Percentiles rank a stretch among this genome's conserved stretches.
phyloP scores from a whole-genome alignment of 2,888 invertebrate species.

The Molanna angustata region DNA sequence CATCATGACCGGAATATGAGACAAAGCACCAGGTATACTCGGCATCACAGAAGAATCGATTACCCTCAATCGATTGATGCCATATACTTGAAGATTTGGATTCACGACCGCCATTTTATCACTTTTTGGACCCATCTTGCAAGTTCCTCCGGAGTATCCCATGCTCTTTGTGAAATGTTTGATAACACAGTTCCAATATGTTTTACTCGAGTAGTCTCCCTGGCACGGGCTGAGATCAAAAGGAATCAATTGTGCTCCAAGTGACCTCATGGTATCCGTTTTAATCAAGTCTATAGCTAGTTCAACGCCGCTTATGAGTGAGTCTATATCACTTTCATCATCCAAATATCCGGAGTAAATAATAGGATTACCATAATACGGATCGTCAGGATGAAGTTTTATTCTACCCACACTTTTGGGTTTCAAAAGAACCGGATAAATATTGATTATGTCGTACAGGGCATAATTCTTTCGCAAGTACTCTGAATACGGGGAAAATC shows the following conservation, averaged over 20 bases:
- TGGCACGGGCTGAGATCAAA: constrained; percentile 51
- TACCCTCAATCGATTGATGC: constrained; percentile 48
- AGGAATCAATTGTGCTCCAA: constrained; percentile 49
- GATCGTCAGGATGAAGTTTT: constrained; percentile 48
- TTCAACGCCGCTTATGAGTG: constrained; percentile 46
- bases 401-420: constrained; percentile 52
- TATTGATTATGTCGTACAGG: constrained; percentile 47
- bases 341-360: constrained; percentile 2
- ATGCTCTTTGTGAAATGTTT: constrained; percentile 52
- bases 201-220: constrained; percentile 43
- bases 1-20: constrained; percentile 49
- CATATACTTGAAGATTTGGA: constrained; percentile 46
- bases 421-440: constrained; percentile 46
- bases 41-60: constrained; percentile 53
- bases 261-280: constrained; percentile 49
- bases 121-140: constrained; percentile 48
- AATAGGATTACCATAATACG: constrained; percentile 40
- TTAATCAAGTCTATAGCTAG: constrained; percentile 49
- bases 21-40: constrained; percentile 46
- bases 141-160: constrained; percentile 50
- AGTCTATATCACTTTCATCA: background rate
- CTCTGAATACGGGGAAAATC: constrained; percentile 38
- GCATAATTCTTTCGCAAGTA: background rate
- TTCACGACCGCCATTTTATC: constrained; percentile 47
- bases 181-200: constrained; percentile 53